Evolutionary conservation across 2,888 invertebrate genomes (phyloP).

Genomic region (Papilio elwesi): DNA sequence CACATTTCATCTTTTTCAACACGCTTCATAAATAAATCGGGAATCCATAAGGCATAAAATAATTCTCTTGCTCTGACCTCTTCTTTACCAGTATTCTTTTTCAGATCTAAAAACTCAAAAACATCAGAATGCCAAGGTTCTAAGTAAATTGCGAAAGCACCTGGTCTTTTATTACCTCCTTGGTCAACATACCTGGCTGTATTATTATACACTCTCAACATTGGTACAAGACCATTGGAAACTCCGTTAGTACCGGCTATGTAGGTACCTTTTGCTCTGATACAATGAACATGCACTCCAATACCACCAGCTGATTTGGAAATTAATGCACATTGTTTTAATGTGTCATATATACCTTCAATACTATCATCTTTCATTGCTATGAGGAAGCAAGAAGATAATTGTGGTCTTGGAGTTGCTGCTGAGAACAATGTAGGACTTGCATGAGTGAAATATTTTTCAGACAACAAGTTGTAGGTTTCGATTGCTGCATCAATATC

Average conservation of each 20-base stretch:
- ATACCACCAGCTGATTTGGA: conserved; percentile 99
- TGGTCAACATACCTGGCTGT: conserved; percentile 98
- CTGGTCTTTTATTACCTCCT: conserved; percentile 98
- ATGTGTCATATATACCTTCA: conserved; percentile 96
- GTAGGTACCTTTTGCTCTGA: conserved; percentile 94
- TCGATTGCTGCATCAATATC: conserved; percentile 96
- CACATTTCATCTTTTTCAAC: conserved; percentile 93
- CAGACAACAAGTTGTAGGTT: conserved; percentile 97
- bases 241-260: conserved; percentile 97
- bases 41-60: conserved; percentile 99
- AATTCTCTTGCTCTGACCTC: conserved; percentile 97
- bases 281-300: conserved; percentile 97
- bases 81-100: conserved; percentile 98
- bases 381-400: conserved; percentile 97
- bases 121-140: conserved; percentile 99
- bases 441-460: conserved; percentile 98
- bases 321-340: conserved; percentile 96
- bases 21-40: conserved; percentile 98
- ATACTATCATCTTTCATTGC: conserved; percentile 98
- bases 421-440: conserved; percentile 98
- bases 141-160: conserved; percentile 98
- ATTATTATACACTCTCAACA: conserved; percentile 97
- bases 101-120: conserved; percentile 96
- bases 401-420: conserved; percentile 94
- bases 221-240: conserved; percentile 98